A percentile compares a stretch with the other conserved stretches of the same genome.
Evolutionary conservation across 2,888 invertebrate species (phyloP).

Genomic region (Sacculina carcini): DNA sequence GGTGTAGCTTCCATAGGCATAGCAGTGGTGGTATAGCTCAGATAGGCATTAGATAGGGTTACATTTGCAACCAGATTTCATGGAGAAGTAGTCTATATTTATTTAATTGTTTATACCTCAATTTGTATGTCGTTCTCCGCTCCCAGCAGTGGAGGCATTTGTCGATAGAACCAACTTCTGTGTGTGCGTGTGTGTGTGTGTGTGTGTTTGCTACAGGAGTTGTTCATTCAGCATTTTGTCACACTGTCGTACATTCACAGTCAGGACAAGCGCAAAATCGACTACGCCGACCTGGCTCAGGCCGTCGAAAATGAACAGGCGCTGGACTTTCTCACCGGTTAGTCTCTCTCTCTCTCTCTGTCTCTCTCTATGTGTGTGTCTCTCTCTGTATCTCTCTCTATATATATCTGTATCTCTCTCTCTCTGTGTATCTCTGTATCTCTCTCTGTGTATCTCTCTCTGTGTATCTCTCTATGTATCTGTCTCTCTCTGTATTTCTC

Average conservation of each 20-base stretch:
- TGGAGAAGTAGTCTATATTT: too few species aligned
- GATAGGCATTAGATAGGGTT: too few species aligned
- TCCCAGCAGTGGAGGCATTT: neutral
- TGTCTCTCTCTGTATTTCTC: too few species aligned
- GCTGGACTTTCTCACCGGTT: neutral
- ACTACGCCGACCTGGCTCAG: neutral
- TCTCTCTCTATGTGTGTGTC: neutral
- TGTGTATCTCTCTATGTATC: too few species aligned
- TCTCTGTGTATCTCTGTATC: too few species aligned
- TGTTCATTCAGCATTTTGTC: neutral
- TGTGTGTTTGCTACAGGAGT: neutral
- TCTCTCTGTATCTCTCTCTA: neutral
- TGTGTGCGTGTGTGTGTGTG: slow-evolving; percentile 2
- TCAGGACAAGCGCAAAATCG: neutral
- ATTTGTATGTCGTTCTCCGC: neutral
- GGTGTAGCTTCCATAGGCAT: too few species aligned
- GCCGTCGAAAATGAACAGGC: neutral
- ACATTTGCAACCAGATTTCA: too few species aligned
- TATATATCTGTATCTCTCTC: neutral
- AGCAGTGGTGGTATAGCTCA: too few species aligned
- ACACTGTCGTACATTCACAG: neutral
- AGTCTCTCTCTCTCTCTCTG: neutral
- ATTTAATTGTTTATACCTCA: too few species aligned
- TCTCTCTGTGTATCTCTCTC: too few species aligned
- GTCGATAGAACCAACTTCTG: neutral